These are phyloP conservation scores for Geothlypis trichas DNA, from an alignment of 2,113 vertebrate species.

Conservation along the genomic window DNA sequence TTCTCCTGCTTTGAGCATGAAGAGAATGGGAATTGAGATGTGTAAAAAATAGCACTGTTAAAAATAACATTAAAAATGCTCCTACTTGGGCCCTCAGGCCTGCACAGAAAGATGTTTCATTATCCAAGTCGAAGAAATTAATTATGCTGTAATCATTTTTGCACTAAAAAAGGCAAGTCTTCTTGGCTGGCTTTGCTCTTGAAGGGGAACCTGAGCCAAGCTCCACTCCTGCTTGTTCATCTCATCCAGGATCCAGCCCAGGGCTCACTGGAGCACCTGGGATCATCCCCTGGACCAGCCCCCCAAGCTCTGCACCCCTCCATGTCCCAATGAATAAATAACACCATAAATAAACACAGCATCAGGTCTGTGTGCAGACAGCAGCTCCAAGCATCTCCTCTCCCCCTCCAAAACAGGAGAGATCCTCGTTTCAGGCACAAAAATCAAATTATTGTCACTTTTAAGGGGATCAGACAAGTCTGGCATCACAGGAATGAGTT, in stretches of 20 bases:
- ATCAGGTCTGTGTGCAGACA: background rate
- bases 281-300: background rate
- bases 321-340: background rate
- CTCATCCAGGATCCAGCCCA: background rate
- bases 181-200: background rate
- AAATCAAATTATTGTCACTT: background rate
- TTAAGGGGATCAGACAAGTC: background rate
- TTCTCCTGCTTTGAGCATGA: background rate
- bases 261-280: background rate
- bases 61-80: constrained; percentile 20
- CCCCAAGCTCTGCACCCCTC: background rate
- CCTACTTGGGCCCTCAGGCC: background rate
- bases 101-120: background rate
- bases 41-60: background rate
- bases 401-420: rapidly evolving
- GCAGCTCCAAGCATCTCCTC: background rate
- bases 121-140: background rate
- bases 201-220: background rate
- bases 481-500: background rate
- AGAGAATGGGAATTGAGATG: background rate
- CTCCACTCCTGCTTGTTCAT: background rate
- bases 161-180: background rate
- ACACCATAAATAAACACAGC: rapidly evolving
- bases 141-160: background rate
- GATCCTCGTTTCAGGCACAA: background rate